These are phyloP conservation scores for Baccha elongata DNA, from an alignment of 2,888 invertebrate genomes.

Conservation along the genomic window DNA sequence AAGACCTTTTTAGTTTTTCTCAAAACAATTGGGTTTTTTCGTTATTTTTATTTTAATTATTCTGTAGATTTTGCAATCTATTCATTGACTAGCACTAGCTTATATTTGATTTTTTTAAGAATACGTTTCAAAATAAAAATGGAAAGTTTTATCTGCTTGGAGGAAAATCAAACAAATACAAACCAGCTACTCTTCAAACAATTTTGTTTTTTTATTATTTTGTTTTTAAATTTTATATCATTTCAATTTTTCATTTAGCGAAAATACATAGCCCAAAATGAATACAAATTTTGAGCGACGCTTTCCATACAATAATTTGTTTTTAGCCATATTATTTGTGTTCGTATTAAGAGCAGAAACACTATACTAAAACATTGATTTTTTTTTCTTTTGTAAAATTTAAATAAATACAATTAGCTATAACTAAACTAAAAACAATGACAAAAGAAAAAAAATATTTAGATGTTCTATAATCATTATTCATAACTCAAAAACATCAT, in stretches of 20 bases:
- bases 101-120: too few species aligned
- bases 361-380: conserved; percentile 35
- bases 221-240: background rate
- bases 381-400: conserved; percentile 39
- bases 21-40: too few species aligned
- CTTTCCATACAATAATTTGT: conserved; percentile 35
- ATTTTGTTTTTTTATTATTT: background rate
- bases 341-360: conserved; percentile 29
- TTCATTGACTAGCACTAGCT: too few species aligned
- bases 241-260: conserved; percentile 1
- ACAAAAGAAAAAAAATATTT: conserved; percentile 19
- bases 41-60: too few species aligned
- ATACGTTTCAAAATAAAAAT: too few species aligned
- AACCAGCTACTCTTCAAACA: background rate
- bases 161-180: background rate
- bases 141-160: too few species aligned
- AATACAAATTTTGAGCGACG: conserved; percentile 17
- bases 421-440: conserved; percentile 33
- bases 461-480: conserved; percentile 10
- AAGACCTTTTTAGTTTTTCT: too few species aligned
- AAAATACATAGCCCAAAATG: conserved; percentile 18
- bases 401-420: conserved; percentile 65
- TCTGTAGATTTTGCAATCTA: too few species aligned
- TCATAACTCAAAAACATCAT: conserved; percentile 40
- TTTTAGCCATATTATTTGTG: background rate